Evolutionary conservation across 30 jellyfish, hydroid and myxozoan species (phyloP), one percentile per base, ranked within the genome.

Genomic region (Aurelia sp.): DNA sequence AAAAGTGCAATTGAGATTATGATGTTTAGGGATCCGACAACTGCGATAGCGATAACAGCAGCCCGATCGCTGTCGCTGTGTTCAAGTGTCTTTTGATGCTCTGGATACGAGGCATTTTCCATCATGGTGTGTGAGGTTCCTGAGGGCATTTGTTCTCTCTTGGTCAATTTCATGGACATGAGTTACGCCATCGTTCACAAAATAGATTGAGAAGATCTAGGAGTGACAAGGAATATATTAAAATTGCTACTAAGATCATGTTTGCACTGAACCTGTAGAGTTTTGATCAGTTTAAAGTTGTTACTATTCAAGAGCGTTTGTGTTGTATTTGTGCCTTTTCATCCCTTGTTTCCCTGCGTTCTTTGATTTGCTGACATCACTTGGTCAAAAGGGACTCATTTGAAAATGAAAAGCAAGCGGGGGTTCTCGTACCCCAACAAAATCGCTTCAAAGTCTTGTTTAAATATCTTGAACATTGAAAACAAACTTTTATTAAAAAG

Each of bases 131-230:
- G 51, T n/a, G 44, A 47, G 6, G 27, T 59, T 59, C 69, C 69
- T n/a, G 33, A 59, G 33, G 33, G 24, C 69, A 59, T 59, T 59
- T 21, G 69, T 59, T 1, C 81, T 41, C 35, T 21, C 66, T 0
- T 67, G 44, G 30, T 68, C 77, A 24, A 30, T 27, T 31, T 63
- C 57, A 7, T 60, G 31, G 7, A 70, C 30, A 62, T 84, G 93
- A 5, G 77, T 61, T 1, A 84, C 84, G 18, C 93, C 93, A 73
- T 84, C 93, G 67, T 84, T 72, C 4, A 84, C 48, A 65, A 65
- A 84, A 60, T 84, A 84, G 27, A 76, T 66, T 20, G 88, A 70
- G 87, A 72, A 84, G 27, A 72, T 58, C 93, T 84, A 51, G 19
- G 44, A 83, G 1, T 18, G 61, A 21, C 60, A 74, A 66, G 19